Base-by-base conservation (phyloP, 2,113 vertebrate genomes). In the Corydoras maculifer region DNA sequence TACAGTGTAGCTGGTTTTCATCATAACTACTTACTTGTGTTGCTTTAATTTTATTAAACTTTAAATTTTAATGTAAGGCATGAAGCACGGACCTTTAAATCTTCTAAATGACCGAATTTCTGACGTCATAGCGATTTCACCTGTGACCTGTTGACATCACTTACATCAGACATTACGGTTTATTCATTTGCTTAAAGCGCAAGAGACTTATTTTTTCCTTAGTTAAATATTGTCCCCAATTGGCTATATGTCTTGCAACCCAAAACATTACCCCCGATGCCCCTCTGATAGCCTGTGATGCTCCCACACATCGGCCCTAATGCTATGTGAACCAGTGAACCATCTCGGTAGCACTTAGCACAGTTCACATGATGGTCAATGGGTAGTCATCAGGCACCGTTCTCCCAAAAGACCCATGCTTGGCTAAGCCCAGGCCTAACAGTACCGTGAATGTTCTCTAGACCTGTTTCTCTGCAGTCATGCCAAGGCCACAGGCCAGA, bases 401-500 rank as follows among this genome's bases (percentile, higher is more conserved):
- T 59, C 49, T 65, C 61, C 51, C 55, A 58, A 73, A 62, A 15
- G 7, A 50, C 10, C 69, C 7, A 57, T 74, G 65, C 65, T 32
- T 75, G 65, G 29, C 61, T 15, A 61, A 64, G 76, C 43, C 76
- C 81, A 84, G 84, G 79, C 85, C 81, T 86, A 84, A 87, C 86
- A 85, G 80, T 69, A 70, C 25, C 30, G 32, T 63, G 54, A 48
- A 78, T 60, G 74, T 76, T 55, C 9, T 60, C 3, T 49, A 31
- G 50, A 68, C 51, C 68, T 53, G 31, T 18, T 57, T 71, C 68
- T 49, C 69, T 78, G 75, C 31, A 71, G 86, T 87, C 83, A 85
- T 69, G 74, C 76, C 78, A 82, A 84, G 88, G 86, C 76, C 85
- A 88, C 79, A 59, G 70, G 67, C 80, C 86, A 86, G 86, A 87